These are phyloP conservation scores for Danaus melanippus DNA, from an alignment of 1,140 invertebrate species.

Conservation along the genomic window DNA sequence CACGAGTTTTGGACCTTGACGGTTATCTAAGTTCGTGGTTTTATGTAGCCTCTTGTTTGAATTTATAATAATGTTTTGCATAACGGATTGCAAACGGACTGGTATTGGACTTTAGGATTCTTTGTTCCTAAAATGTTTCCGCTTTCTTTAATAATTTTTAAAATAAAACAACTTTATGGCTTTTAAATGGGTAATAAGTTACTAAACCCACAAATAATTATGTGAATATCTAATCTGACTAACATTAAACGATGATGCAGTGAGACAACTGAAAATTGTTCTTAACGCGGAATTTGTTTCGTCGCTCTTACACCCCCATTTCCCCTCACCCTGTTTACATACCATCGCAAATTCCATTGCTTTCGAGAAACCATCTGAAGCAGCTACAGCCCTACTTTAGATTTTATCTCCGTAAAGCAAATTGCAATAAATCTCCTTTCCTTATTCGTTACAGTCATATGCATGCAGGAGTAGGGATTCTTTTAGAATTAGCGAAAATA, in stretches of 20 bases:
- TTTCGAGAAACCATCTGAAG: too few relatives aligned
- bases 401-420: too few relatives aligned
- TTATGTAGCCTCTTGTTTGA: slow-evolving; percentile 46
- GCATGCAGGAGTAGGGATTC: too few relatives aligned
- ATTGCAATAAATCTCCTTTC: too few relatives aligned
- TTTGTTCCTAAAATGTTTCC: neutral
- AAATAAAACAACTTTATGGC: too few relatives aligned
- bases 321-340: slow-evolving; percentile 11
- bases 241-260: slow-evolving; percentile 23
- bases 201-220: too few relatives aligned
- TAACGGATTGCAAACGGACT: slow-evolving; percentile 27
- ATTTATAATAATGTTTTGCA: slow-evolving; percentile 49
- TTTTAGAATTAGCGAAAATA: too few relatives aligned
- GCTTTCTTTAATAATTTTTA: too few relatives aligned
- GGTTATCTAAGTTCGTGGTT: slow-evolving; percentile 41
- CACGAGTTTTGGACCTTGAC: slow-evolving; percentile 41
- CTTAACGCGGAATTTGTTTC: slow-evolving; percentile 42
- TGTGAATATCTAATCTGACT: slow-evolving; percentile 10
- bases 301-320: slow-evolving; percentile 23
- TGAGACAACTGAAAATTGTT: slow-evolving; percentile 30
- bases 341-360: neutral
- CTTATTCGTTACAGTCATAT: too few relatives aligned
- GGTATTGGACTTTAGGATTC: slow-evolving; percentile 16
- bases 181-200: too few relatives aligned
- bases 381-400: too few relatives aligned